Base-by-base conservation (phyloP, 2,113 vertebrate species). In the Corythaeola cristata region DNA sequence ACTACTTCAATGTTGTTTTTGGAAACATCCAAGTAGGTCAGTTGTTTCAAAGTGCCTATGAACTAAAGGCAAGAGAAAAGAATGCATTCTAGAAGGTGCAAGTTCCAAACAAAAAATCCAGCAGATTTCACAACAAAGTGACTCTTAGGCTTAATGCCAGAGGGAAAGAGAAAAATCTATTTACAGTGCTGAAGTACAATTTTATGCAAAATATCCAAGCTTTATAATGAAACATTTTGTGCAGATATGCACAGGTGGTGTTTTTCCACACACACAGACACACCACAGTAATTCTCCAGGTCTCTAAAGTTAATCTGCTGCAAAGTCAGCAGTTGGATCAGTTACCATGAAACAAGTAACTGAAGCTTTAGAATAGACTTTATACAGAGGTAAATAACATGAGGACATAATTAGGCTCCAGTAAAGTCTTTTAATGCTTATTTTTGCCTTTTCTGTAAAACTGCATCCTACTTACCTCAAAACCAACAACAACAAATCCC, bases 1-100 rank as follows among this genome's bases (percentile, higher is more conserved):
- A 99, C 98, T 97, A 98, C 98, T 97, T 99, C 99, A 97, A 99
- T 97, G 96, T 98, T 99, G 98, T 99, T 99, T 98, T 99, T 99
- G 80, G 99, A 99, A 97, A 99, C 98, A 82, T 99, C 99, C 96
- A 99, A 97, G 97, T 99, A 99, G 11, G 98, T 98, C 88, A 99
- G 98, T 87, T 99, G 99, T 96, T 99, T 99, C 80, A 99, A 98
- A 93, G 95, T 98, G 88, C 99, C 99, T 58, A 99, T 96, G 97
- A 99, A 99, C 99, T 99, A 74, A 28, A 97, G 92, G 19, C 50
- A 82, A 94, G 69, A 96, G 44, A 89, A 75, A 83, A 96, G 37
- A 83, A 90, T 8, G 6, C 28, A 52, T 88, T 92, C 35, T 64
- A 91, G 55, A 28, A 96, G 59, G 19, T 39, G 22, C 14, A 88